Evolutionary conservation across 2,797 vertebrate genomes (phyloP).

Genomic region (Esox lucius): DNA sequence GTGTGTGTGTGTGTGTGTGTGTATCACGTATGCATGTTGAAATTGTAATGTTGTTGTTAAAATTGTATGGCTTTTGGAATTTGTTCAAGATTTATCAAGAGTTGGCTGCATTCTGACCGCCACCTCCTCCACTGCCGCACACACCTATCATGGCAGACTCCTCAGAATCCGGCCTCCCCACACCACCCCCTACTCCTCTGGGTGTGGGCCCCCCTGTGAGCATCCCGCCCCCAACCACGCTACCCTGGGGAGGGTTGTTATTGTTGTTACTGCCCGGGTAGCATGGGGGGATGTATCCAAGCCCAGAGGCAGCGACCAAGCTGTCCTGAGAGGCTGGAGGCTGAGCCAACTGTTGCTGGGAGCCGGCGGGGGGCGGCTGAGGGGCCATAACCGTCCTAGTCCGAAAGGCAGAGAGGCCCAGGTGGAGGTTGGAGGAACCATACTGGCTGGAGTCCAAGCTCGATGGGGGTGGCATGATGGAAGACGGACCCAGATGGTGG

Average conservation of each 20-base stretch:
- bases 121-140: conserved; percentile 70
- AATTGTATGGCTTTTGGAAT: conserved; percentile 85
- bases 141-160: conserved; percentile 80
- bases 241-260: conserved; percentile 69
- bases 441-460: conserved; percentile 85
- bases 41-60: conserved; percentile 69
- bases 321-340: conserved; percentile 70
- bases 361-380: conserved; percentile 72
- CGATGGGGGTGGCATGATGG: conserved; percentile 59
- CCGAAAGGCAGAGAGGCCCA: conserved; percentile 92
- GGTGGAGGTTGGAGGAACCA: conserved; percentile 87
- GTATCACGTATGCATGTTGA: conserved; percentile 50
- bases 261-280: conserved; percentile 86
- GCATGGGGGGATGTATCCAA: conserved; percentile 77
- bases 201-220: conserved; percentile 48
- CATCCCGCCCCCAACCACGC: conserved; percentile 22
- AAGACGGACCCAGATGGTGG: conserved; percentile 85
- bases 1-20: conserved; percentile 32
- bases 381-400: conserved; percentile 87
- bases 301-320: conserved; percentile 60
- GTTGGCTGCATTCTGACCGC: conserved; percentile 85
- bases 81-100: conserved; percentile 93
- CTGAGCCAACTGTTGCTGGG: conserved; percentile 58
- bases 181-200: conserved; percentile 66
- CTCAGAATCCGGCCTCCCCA: conserved; percentile 83